phyloP scores from a whole-genome alignment of 1,140 invertebrate species.

The Achatina immaculata region DNA sequence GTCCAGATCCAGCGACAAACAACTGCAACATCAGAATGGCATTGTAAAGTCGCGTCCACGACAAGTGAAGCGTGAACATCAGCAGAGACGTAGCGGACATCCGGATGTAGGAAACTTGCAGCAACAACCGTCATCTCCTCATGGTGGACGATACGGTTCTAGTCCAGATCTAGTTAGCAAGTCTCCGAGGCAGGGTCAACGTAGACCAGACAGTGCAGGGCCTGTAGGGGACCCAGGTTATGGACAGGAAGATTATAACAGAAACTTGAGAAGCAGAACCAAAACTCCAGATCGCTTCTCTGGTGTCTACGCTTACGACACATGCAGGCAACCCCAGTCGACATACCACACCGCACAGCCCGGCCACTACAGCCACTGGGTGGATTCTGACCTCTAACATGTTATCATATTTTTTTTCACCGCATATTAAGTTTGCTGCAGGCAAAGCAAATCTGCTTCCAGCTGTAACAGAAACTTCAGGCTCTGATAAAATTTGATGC shows the following conservation, averaged over 20 bases:
- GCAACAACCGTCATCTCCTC: slow-evolving; percentile 5
- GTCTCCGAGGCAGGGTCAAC: slow-evolving; percentile 4
- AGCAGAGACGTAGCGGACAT: slow-evolving; percentile 19
- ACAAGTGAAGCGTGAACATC: slow-evolving; percentile 35
- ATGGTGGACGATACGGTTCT: slow-evolving; percentile 9
- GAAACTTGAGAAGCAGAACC: not conserved
- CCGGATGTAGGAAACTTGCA: not conserved
- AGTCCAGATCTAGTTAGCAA: slow-evolving; percentile 19
- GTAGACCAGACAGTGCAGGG: not conserved
- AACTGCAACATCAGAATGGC: not conserved
- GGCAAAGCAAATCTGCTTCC: no score
- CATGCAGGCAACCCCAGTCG: not conserved
- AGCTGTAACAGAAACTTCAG: no score
- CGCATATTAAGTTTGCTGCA: no score
- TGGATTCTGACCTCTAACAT: not conserved
- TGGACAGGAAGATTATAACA: not conserved
- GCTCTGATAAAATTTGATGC: no score
- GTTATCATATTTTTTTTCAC: not conserved
- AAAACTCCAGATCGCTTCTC: not conserved
- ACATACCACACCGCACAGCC: not conserved
- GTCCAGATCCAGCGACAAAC: slow-evolving; percentile 1
- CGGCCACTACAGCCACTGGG: not conserved
- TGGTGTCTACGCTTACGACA: not conserved
- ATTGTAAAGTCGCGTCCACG: slow-evolving; percentile 23
- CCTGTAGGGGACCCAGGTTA: not conserved